Conservation (phyloP, 2,113 vertebrate species). For the Pao palembangensis region DNA sequence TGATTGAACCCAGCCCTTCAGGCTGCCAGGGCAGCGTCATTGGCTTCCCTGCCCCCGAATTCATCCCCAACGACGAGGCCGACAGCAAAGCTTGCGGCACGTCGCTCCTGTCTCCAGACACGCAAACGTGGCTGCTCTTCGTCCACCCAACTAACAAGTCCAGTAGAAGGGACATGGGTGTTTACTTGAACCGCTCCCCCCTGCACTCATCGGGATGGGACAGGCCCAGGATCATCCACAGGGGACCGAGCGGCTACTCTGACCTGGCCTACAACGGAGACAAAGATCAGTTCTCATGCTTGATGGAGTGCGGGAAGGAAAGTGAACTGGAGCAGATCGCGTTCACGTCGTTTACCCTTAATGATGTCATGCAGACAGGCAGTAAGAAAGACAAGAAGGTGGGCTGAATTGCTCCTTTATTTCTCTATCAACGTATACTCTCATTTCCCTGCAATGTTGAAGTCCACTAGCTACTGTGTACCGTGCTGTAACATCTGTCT, state of each 20-base stretch:
- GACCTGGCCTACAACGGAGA: constrained; percentile 82
- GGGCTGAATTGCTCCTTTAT: constrained; percentile 33
- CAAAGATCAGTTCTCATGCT: constrained; percentile 79
- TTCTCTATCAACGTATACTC: constrained; percentile 23
- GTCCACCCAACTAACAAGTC: constrained; percentile 81
- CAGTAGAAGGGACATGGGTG: constrained; percentile 77
- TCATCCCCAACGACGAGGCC: constrained; percentile 42
- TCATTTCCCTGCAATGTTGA: constrained; percentile 17
- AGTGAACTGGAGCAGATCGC: constrained; percentile 75
- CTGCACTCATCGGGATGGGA: constrained; percentile 71
- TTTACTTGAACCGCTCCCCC: constrained; percentile 83
- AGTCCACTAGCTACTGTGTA: constrained; percentile 30
- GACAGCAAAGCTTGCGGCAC: constrained; percentile 58
- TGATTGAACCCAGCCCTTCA: constrained; percentile 67
- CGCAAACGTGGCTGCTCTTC: constrained; percentile 83
- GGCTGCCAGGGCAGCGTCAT: constrained; percentile 93
- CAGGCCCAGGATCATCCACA: constrained; percentile 77
- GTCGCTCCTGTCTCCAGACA: constrained; percentile 55
- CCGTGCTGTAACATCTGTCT: constrained; percentile 54
- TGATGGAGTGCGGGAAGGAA: constrained; percentile 84
- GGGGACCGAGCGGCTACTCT: constrained; percentile 85
- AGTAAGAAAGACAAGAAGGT: constrained; percentile 51
- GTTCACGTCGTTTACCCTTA: constrained; percentile 68
- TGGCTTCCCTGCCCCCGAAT: constrained; percentile 73
- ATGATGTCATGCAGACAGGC: constrained; percentile 64